Percentiles rank a stretch among this genome's conserved stretches.
phyloP scores from a whole-genome alignment of 2,113 vertebrate species.

The Accipiter cooperii region DNA sequence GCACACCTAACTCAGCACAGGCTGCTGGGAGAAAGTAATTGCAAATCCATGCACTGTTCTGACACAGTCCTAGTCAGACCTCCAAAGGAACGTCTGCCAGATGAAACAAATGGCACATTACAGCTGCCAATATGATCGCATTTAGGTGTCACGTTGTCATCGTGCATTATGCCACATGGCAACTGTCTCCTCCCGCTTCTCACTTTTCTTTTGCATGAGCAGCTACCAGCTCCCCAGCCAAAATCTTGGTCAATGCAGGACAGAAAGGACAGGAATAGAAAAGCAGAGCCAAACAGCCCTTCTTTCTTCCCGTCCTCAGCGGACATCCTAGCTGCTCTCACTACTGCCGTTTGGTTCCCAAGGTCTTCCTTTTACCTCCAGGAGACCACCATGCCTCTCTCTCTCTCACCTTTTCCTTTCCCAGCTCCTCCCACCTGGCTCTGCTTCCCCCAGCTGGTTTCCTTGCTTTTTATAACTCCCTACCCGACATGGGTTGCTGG shows the following conservation, averaged over 20 bases:
- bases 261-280: neutral
- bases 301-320: too few relatives aligned
- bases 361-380: neutral
- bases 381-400: too few relatives aligned
- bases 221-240: neutral
- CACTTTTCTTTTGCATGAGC: too few relatives aligned
- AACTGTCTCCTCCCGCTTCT: neutral
- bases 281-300: neutral
- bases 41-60: neutral
- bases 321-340: neutral
- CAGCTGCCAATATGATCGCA: neutral
- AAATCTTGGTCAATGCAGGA: neutral
- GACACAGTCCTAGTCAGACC: neutral
- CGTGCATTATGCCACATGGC: fast-evolving
- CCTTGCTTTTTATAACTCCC: neutral
- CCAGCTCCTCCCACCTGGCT: neutral
- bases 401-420: neutral
- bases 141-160: neutral
- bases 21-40: neutral
- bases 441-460: neutral
- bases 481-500: fast-evolving
- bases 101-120: neutral
- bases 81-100: neutral
- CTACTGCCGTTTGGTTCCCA: neutral
- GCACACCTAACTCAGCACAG: neutral